Percentiles rank a stretch among this genome's conserved stretches.
These are phyloP conservation scores for Callyntrura sp. DNA, from an alignment of 2,888 invertebrate genomes.

Conservation along the genomic window DNA sequence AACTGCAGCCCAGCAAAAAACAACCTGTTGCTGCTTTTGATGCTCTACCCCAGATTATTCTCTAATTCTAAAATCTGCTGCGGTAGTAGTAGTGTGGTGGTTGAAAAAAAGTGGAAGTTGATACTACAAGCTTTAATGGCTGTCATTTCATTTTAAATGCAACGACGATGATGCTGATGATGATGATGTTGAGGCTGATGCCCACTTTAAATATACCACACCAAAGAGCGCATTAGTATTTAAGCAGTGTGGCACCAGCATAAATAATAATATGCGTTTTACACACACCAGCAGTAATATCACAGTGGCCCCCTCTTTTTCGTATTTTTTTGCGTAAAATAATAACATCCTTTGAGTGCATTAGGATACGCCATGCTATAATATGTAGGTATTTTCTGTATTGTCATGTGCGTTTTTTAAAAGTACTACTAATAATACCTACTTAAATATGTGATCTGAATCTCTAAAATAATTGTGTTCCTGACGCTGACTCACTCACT, in stretches of 20 bases:
- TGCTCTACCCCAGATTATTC: neutral
- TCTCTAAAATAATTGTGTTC: conserved; percentile 34
- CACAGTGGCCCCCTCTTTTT: neutral
- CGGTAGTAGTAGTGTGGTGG: neutral
- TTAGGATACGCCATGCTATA: neutral
- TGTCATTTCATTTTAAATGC: conserved; percentile 69
- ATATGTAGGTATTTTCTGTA: no score
- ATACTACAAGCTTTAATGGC: conserved; percentile 73
- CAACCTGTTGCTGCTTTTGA: conserved; percentile 66
- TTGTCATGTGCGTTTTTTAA: conserved; percentile 5
- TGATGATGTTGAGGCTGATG: conserved; percentile 28
- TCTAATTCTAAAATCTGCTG: neutral
- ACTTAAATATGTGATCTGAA: conserved; percentile 47
- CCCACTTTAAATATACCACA: conserved; percentile 40
- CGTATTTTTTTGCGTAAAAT: neutral
- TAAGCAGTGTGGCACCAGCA: neutral
- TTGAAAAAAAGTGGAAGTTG: conserved; percentile 74
- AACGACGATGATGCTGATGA: neutral
- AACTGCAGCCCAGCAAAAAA: conserved; percentile 17
- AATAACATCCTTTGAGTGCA: neutral
- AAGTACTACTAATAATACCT: no score
- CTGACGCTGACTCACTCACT: conserved; percentile 13
- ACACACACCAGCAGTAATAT: neutral
- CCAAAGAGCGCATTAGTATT: no score
- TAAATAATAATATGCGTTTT: neutral